Conservation (phyloP, 2,888 invertebrate species). For the Dicycla oo region DNA sequence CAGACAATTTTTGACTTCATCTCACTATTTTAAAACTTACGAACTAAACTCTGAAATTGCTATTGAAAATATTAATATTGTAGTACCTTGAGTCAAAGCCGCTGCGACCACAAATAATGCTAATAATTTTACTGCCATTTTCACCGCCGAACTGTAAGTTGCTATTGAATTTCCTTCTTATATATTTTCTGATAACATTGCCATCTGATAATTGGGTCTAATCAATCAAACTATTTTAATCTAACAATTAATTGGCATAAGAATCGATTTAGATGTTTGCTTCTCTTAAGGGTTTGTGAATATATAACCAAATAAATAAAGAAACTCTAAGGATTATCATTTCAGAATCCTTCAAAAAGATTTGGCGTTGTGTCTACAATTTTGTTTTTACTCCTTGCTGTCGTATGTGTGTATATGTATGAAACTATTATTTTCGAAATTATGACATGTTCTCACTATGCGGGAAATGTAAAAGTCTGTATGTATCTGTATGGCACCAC, state of each 20-base stretch:
- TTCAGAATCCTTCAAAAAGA: no score
- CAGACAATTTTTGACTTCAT: neutral
- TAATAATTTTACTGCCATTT: constrained; percentile 47
- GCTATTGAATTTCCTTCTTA: neutral
- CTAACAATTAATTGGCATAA: neutral
- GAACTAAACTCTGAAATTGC: neutral
- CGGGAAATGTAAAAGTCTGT: no score
- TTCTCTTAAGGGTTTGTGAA: no score
- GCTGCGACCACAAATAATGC: constrained; percentile 40
- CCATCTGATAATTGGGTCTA: constrained; percentile 3
- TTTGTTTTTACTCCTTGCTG: no score
- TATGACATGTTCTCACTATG: no score
- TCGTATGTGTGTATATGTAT: no score
- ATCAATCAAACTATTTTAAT: constrained; percentile 19
- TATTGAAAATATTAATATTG: neutral
- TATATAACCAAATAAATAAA: no score
- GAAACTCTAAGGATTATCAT: no score
- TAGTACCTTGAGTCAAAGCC: constrained; percentile 47
- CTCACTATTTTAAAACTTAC: neutral
- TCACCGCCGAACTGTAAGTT: constrained; percentile 22
- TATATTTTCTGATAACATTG: constrained; percentile 11
- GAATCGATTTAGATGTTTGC: no score
- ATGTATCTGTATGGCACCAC: no score
- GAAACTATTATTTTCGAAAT: no score
- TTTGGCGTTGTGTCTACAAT: no score